Evolutionary conservation across 2,888 invertebrate species (phyloP).

Genomic region (Ormyrus thymus): DNA sequence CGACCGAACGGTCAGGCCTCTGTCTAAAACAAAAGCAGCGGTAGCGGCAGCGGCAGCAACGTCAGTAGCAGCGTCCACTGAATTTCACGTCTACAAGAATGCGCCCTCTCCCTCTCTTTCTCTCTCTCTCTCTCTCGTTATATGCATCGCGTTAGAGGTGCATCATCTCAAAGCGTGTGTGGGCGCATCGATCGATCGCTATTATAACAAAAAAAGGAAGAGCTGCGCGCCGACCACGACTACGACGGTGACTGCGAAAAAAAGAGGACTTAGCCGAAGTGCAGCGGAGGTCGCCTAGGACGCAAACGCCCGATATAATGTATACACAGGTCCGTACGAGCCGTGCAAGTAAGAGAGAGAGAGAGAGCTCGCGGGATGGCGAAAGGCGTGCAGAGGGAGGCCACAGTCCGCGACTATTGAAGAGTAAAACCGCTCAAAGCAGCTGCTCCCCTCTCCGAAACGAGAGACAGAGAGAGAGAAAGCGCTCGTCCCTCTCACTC

Average conservation of each 20-base stretch:
- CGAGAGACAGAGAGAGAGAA: constrained; percentile 46
- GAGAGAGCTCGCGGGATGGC: constrained; percentile 51
- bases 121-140: constrained; percentile 43
- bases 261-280: constrained; percentile 33
- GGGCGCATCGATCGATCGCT: constrained; percentile 61
- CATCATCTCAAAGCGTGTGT: constrained; percentile 50
- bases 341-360: constrained; percentile 44
- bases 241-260: neutral
- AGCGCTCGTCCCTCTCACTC: constrained; percentile 1
- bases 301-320: constrained; percentile 17
- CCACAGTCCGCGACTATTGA: constrained; percentile 70
- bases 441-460: constrained; percentile 62
- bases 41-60: neutral
- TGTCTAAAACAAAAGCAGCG: constrained; percentile 48
- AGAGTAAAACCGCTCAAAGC: constrained; percentile 75
- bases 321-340: neutral
- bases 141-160: constrained; percentile 62
- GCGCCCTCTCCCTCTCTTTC: constrained; percentile 18
- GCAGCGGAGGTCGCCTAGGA: constrained; percentile 22
- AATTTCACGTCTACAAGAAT: constrained; percentile 57
- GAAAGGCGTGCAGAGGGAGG: constrained; percentile 43
- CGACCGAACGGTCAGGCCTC: constrained; percentile 6
- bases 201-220: constrained; percentile 62
- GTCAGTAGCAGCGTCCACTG: constrained; percentile 58
- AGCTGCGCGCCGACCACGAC: constrained; percentile 53